A percentile compares a stretch with the other conserved stretches of the same genome.
phyloP scores from a whole-genome alignment of 2,888 invertebrate species.

The Drosophila robusta region DNA sequence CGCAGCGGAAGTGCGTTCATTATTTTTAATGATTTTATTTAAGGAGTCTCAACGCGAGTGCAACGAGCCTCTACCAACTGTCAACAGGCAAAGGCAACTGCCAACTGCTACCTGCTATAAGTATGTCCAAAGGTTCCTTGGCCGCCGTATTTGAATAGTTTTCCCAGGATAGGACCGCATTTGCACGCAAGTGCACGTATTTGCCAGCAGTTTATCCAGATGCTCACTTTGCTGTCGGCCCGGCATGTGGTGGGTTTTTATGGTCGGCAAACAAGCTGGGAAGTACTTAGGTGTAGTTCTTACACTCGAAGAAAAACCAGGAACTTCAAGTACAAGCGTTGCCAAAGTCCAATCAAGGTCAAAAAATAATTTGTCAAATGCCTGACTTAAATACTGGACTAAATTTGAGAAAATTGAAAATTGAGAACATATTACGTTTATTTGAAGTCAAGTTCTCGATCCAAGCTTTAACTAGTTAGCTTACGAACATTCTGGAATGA shows the following conservation, averaged over 20 bases:
- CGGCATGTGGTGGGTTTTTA: constrained; percentile 16
- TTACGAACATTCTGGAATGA: no score
- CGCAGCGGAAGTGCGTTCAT: constrained; percentile 76
- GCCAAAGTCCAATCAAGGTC: no score
- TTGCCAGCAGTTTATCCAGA: constrained; percentile 39
- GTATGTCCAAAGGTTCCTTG: constrained; percentile 6
- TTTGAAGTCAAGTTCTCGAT: no score
- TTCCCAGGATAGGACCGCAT: constrained; percentile 40
- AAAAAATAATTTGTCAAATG: no score
- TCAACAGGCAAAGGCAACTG: constrained; percentile 9
- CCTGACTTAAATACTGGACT: no score
- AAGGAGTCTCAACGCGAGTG: constrained; percentile 34
- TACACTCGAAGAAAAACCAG: not conserved
- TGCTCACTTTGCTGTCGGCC: constrained; percentile 22
- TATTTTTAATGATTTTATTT: constrained; percentile 80
- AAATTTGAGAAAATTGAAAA: no score
- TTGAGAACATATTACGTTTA: no score
- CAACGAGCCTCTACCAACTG: constrained; percentile 28
- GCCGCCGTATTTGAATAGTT: constrained; percentile 51
- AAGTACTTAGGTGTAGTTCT: constrained; percentile 1
- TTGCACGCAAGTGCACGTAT: constrained; percentile 32
- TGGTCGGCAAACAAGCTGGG: constrained; percentile 1
- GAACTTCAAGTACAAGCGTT: not conserved
- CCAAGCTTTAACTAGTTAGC: no score
- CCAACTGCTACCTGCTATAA: constrained; percentile 8